Evolutionary conservation across 2,888 invertebrate genomes (phyloP), one percentile per base, ranked within the genome.

Genomic region (Eurytoma adleriae): DNA sequence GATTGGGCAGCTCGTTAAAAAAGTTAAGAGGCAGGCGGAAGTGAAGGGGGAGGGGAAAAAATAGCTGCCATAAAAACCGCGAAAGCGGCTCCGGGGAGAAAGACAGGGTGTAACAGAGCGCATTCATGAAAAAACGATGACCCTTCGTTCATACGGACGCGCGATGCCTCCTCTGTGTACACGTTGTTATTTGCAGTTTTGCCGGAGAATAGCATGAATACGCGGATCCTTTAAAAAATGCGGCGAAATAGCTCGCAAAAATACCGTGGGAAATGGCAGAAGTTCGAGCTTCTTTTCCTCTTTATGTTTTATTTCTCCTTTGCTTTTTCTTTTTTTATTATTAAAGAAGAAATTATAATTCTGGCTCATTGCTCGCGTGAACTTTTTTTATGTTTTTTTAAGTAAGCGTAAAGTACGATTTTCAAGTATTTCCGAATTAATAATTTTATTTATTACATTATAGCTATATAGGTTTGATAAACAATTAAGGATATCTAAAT

Each of bases 1-100:
- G 76, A 76, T 76, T 76, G 76, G 62, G 66, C 5, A 20, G 62
- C 77, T 77, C 77, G 71, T 78, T 78, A 71, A 71, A 78, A 78
- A 78, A 78, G 70, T 78, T 70, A 67, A 66, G 78, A 64, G 78
- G 54, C 5, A 59, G 50, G 14, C 10, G 10, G 16, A 16, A 61
- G 3, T 3, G 27, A 20, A 48, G 20, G 5, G 59, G 5, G 61
- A 27, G 48, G 24, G 61, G 4, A 20, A 20, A 74, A 66, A 74
- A 66, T 57, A 66, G 74, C 66, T 10, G 18, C 16, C 18, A 24
- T 54, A 50, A 57, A 24, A 48, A 24, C 4, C 10, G 10, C 30
- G 30, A 69, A n/a, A 56, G 40, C 52, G 48, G 13, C 20, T 18
- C 14, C 3, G 7, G 24, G 10, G 24, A n/a, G 40, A 54, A 56